Evolutionary conservation across 2,797 vertebrate genomes (phyloP).

Genomic region (Hippopotamyrus pictus): DNA sequence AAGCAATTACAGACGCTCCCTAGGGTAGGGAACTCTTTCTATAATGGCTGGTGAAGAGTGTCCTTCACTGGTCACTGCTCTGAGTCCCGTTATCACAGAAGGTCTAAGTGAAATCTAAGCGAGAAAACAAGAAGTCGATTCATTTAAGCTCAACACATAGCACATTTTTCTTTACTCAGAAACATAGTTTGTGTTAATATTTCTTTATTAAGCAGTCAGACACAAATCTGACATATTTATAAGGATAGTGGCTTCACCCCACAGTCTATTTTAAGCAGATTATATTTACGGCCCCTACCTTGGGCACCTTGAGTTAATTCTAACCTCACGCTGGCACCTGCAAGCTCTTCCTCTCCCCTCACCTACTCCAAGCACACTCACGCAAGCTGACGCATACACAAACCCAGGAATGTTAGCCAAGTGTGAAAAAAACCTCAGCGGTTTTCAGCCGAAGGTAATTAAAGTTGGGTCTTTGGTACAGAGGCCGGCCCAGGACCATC

Average conservation of each 20-base stretch:
- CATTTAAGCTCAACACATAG: background rate
- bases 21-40: background rate
- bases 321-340: background rate
- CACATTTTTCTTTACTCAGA: background rate
- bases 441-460: constrained; percentile 1
- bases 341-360: background rate
- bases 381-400: background rate
- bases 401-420: background rate
- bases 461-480: background rate
- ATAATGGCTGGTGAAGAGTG: background rate
- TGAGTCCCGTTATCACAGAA: background rate
- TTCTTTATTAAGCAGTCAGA: background rate
- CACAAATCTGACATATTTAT: background rate
- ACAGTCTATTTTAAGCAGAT: background rate
- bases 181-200: background rate
- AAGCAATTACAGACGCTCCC: background rate
- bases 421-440: background rate
- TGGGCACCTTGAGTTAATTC: background rate
- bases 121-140: background rate
- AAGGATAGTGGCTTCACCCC: background rate
- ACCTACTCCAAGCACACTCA: background rate
- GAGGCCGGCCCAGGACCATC: background rate
- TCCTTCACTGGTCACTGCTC: constrained; percentile 6
- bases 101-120: background rate
- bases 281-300: background rate